phyloP scores from a whole-genome alignment of 2,113 vertebrate species.

The Periophthalmus modestus region DNA sequence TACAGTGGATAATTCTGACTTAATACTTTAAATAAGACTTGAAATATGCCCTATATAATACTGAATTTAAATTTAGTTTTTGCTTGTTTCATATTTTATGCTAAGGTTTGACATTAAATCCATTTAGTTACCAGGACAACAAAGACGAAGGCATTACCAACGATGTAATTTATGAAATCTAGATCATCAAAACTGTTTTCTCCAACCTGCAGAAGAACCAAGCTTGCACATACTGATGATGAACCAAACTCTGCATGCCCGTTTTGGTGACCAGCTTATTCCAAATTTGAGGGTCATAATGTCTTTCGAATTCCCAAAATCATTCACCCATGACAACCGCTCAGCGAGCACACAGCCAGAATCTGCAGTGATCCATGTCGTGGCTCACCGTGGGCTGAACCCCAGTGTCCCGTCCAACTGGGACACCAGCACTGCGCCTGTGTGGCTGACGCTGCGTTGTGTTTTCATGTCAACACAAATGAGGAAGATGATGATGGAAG shows the following conservation, averaged over 20 bases:
- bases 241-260: background rate
- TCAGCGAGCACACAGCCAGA: slow-evolving; percentile 27
- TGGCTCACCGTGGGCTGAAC: slow-evolving; percentile 45
- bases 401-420: slow-evolving; percentile 46
- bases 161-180: background rate
- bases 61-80: no score
- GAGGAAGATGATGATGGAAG: slow-evolving; percentile 15
- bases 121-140: background rate
- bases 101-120: no score
- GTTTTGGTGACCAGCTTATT: background rate
- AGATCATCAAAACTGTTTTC: background rate
- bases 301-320: background rate
- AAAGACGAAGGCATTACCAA: background rate
- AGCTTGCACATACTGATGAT: background rate
- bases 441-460: slow-evolving; percentile 11
- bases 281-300: slow-evolving; percentile 15
- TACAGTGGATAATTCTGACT: no score
- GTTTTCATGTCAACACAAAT: slow-evolving; percentile 6
- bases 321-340: slow-evolving; percentile 19
- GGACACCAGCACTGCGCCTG: slow-evolving; percentile 27
- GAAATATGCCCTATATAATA: no score
- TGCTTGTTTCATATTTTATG: no score
- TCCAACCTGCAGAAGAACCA: background rate
- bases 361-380: slow-evolving; percentile 53
- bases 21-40: no score